Percentiles rank a stretch among this genome's conserved stretches.
These are phyloP conservation scores for Sarcophilus harrisii DNA, from an alignment of 2,797 vertebrate species.

Conservation along the genomic window DNA sequence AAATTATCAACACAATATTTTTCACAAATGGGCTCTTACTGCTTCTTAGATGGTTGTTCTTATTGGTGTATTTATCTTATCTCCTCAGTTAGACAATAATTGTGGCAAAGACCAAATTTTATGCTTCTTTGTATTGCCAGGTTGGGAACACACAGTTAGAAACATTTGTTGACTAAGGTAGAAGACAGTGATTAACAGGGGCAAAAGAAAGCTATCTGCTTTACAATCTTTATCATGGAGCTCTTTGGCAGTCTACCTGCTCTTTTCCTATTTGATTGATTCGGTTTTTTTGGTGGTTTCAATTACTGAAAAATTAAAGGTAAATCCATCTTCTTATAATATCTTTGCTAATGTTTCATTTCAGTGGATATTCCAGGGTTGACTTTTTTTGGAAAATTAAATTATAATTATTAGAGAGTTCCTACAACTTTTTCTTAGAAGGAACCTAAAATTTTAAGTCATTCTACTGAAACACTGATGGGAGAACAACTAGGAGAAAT, in stretches of 20 bases:
- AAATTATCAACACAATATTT: neutral
- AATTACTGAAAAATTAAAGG: neutral
- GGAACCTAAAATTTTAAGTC: neutral
- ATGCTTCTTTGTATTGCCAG: neutral
- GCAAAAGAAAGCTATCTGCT: neutral
- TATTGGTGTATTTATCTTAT: neutral
- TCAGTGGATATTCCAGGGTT: neutral
- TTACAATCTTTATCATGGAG: neutral
- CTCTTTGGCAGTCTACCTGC: neutral
- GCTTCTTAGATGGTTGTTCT: neutral
- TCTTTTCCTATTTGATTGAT: neutral
- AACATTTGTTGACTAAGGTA: neutral
- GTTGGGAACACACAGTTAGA: neutral
- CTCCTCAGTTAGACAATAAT: neutral
- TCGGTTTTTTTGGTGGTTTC: slow-evolving; percentile 37
- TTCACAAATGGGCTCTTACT: neutral
- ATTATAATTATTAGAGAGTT: neutral
- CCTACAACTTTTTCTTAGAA: neutral
- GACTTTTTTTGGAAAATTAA: slow-evolving; percentile 27
- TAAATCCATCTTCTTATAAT: neutral
- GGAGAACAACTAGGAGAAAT: too few relatives aligned
- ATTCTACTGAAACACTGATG: neutral
- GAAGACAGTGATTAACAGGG: neutral
- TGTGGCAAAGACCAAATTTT: neutral
- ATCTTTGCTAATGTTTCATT: neutral